Conservation (phyloP, 2,888 invertebrate genomes). For the Stramonita haemastoma region DNA sequence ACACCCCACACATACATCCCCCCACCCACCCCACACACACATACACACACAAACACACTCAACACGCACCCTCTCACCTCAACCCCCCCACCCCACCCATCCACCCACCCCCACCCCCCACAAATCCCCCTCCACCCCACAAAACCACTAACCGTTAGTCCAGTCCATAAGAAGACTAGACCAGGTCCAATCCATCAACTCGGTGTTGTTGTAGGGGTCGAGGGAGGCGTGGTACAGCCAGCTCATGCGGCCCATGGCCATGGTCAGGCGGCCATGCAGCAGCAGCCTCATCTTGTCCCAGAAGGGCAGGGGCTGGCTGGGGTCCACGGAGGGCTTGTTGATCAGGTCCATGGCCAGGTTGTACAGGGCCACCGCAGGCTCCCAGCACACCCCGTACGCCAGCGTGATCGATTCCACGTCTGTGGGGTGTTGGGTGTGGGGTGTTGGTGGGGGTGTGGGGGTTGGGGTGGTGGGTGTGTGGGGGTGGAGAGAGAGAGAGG, state of each 20-base stretch:
- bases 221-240: conserved; percentile 95
- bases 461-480: too few relatives aligned
- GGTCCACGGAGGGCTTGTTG: conserved; percentile 82
- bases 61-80: too few relatives aligned
- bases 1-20: too few relatives aligned
- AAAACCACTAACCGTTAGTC: conserved; percentile 86
- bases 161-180: conserved; percentile 94
- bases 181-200: conserved; percentile 99
- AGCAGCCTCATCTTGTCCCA: conserved; percentile 97
- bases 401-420: conserved; percentile 78
- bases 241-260: conserved; percentile 91
- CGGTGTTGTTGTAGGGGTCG: conserved; percentile 99
- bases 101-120: too few relatives aligned
- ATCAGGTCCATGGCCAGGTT: conserved; percentile 88
- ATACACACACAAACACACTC: too few relatives aligned
- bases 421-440: neutral
- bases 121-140: neutral
- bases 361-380: conserved; percentile 94
- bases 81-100: too few relatives aligned
- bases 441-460: too few relatives aligned
- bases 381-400: conserved; percentile 99
- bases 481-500: too few relatives aligned
- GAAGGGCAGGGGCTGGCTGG: conserved; percentile 94
- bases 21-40: too few relatives aligned
- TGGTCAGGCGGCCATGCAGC: conserved; percentile 93